Evolutionary conservation across 2,113 vertebrate species (phyloP), one percentile per base, ranked within the genome.

Genomic region (Oxyura jamaicensis): DNA sequence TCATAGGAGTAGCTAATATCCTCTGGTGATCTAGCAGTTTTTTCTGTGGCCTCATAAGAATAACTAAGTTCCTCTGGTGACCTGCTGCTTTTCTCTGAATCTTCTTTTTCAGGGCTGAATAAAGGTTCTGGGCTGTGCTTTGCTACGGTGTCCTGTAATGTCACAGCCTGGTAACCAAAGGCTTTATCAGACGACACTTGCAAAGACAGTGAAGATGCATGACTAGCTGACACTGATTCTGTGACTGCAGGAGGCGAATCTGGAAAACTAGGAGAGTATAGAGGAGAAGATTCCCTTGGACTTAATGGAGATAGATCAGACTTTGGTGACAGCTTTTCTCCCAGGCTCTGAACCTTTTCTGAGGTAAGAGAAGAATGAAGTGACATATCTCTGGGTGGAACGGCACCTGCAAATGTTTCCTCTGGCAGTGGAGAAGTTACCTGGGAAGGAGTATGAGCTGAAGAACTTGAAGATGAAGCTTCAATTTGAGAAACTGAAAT

Each of bases 371-470:
- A 98, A 91, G 99, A 99, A 88, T 98, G 98, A 25, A 98, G 97
- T 44, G 98, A 95, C 85, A 99, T 98, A 42, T 98, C 98, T 96
- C 97, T 95, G 86, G 98, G 98, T 86, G 98, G 98, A 92, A 97
- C 95, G 16, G 97, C 95, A 74, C 97, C 95, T 31, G 98, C 97
- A 31, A 98, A 94, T 31, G 93, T 89, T 82, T 98, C 98, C 8
- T 98, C 98, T 88, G 98, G 98, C 46, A 98, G 95, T 91, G 98
- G 98, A 79, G 98, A 98, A 75, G 97, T 89, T 88, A 98, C 97
- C 95, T 99, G 99, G 92, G 98, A 99, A 82, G 99, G 99, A 41
- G 99, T 99, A 68, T 99, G 98, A 92, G 98, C 98, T 71, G 99
- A 99, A 39, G 99, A 99, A 88, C 98, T 99, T 75, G 99, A 99